Evolutionary conservation across 2,797 vertebrate species (phyloP).

Genomic region (Pseudotriccus pelzelni): DNA sequence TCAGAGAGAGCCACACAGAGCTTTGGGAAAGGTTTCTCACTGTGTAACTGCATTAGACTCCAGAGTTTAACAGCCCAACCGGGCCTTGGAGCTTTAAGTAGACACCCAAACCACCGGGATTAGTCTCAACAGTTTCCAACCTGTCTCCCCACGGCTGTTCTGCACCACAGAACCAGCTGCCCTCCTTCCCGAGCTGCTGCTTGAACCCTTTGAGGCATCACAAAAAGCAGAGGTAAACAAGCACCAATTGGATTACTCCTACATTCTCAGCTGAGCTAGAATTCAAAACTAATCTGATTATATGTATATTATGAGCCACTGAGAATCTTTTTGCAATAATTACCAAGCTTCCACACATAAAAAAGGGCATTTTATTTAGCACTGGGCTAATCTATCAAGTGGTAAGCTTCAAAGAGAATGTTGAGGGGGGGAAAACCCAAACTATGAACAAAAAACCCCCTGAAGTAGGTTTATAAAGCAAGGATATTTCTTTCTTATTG

Average conservation of each 20-base stretch:
- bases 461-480: constrained; percentile 42
- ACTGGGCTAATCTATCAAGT: constrained; percentile 87
- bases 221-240: constrained; percentile 68
- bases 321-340: constrained; percentile 94
- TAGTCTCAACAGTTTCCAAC: neutral
- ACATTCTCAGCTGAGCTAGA: constrained; percentile 79
- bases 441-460: neutral
- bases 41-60: neutral
- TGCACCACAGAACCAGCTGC: neutral
- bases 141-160: neutral
- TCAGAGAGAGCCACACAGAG: constrained; percentile 29
- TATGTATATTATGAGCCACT: constrained; percentile 89
- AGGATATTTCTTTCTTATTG: constrained; percentile 29
- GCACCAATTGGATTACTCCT: constrained; percentile 75
- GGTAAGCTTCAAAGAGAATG: constrained; percentile 86
- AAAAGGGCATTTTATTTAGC: constrained; percentile 88
- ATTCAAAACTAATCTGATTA: constrained; percentile 94
- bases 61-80: constrained; percentile 44
- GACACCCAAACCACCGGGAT: neutral
- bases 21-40: constrained; percentile 44
- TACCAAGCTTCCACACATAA: constrained; percentile 90
- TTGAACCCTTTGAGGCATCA: constrained; percentile 23
- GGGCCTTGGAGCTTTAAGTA: neutral
- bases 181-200: neutral
- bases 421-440: neutral